phyloP scores from a whole-genome alignment of 2,113 vertebrate genomes.

The Siniperca chuatsi region DNA sequence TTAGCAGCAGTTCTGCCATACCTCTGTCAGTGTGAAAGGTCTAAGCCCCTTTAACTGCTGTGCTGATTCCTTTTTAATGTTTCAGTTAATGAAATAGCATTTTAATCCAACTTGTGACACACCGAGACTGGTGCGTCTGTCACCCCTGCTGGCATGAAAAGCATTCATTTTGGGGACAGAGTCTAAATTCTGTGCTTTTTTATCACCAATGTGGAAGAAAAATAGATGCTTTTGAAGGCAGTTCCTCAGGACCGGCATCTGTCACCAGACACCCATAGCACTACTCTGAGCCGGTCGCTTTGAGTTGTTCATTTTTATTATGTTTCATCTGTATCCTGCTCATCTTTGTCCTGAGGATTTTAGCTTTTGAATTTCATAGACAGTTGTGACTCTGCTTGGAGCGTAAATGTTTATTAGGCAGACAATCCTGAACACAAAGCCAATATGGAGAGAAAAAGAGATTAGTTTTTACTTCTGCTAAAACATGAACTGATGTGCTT shows the following conservation, averaged over 20 bases:
- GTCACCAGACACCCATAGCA: slow-evolving; percentile 42
- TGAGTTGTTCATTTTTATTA: slow-evolving; percentile 49
- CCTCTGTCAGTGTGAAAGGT: slow-evolving; percentile 21
- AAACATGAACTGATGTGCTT: slow-evolving; percentile 49
- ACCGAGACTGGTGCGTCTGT: neutral
- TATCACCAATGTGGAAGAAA: slow-evolving; percentile 6
- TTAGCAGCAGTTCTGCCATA: slow-evolving; percentile 22
- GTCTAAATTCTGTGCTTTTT: slow-evolving; percentile 21
- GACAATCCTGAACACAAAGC: slow-evolving; percentile 44
- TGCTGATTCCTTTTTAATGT: slow-evolving; percentile 59
- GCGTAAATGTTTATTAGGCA: slow-evolving; percentile 59
- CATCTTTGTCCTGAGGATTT: slow-evolving; percentile 47
- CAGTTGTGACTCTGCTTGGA: slow-evolving; percentile 42
- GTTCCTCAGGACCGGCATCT: slow-evolving; percentile 54
- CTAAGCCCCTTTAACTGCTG: slow-evolving; percentile 35
- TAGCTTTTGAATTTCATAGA: slow-evolving; percentile 63
- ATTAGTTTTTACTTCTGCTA: slow-evolving; percentile 52
- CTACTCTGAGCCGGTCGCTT: slow-evolving; percentile 36
- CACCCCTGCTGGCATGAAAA: neutral
- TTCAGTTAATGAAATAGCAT: slow-evolving; percentile 49
- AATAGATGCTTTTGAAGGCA: slow-evolving; percentile 26
- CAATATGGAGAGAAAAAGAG: slow-evolving; percentile 26
- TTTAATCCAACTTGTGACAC: slow-evolving; percentile 48
- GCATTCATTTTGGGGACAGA: slow-evolving; percentile 24
- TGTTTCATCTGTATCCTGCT: slow-evolving; percentile 37